A percentile compares a stretch with the other conserved stretches of the same genome.
Evolutionary conservation across 2,888 invertebrate genomes (phyloP).

Genomic region (Sinodicranocentrus sp.): DNA sequence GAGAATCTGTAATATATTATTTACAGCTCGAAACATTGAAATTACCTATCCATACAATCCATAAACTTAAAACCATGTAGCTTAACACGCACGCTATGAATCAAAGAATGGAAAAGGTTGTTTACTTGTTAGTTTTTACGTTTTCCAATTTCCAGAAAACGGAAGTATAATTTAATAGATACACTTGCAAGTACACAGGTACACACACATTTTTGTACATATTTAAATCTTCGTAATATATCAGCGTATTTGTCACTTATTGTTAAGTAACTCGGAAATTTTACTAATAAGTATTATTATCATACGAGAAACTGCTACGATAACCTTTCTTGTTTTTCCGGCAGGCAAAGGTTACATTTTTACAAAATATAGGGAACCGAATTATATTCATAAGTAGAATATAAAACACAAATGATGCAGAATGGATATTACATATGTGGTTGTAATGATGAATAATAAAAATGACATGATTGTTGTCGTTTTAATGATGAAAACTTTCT

Average conservation of each 20-base stretch:
- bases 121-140: slow-evolving; percentile 3
- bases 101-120: background rate
- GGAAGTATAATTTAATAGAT: background rate
- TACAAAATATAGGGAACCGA: slow-evolving; percentile 56
- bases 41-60: too few relatives aligned
- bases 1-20: background rate
- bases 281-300: slow-evolving; percentile 49
- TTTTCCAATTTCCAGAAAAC: background rate
- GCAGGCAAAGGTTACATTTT: slow-evolving; percentile 19
- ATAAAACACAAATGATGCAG: slow-evolving; percentile 9
- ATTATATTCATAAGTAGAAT: slow-evolving; percentile 46
- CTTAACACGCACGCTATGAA: slow-evolving; percentile 1
- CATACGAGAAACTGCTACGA: slow-evolving; percentile 8
- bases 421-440: slow-evolving; percentile 52
- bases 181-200: background rate
- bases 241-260: slow-evolving; percentile 2
- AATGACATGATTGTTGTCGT: slow-evolving; percentile 62
- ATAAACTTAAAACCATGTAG: background rate
- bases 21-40: too few relatives aligned
- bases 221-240: background rate
- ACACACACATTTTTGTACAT: background rate
- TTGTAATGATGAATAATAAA: slow-evolving; percentile 66
- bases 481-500: slow-evolving; percentile 31
- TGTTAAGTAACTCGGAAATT: slow-evolving; percentile 7
- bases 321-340: slow-evolving; percentile 26